These are phyloP conservation scores for Cephus nigrinus DNA, from an alignment of 2,888 invertebrate genomes.

Conservation along the genomic window DNA sequence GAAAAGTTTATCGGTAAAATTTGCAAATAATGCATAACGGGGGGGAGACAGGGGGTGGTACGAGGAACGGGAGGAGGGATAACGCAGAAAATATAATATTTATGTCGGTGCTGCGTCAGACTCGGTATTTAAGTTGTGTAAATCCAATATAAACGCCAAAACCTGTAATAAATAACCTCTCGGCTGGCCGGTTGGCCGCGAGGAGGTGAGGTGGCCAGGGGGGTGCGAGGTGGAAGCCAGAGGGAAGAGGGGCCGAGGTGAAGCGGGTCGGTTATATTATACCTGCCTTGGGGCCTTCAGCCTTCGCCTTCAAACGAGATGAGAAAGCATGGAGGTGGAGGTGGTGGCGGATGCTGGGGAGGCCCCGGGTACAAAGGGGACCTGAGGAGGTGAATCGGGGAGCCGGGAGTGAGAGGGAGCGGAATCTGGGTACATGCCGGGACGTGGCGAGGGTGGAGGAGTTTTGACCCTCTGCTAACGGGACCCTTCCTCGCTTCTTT, in stretches of 20 bases:
- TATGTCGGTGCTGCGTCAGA: conserved; percentile 57
- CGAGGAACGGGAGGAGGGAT: no score
- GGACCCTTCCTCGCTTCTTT: conserved; percentile 62
- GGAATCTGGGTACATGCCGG: not conserved
- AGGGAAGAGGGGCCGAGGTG: conserved; percentile 17
- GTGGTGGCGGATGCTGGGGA: conserved; percentile 26
- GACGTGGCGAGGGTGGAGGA: conserved; percentile 36
- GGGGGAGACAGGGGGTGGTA: no score
- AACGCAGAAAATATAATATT: conserved; percentile 57
- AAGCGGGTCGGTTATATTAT: conserved; percentile 50
- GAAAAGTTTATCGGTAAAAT: no score
- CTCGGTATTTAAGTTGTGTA: conserved; percentile 64
- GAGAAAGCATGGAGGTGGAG: conserved; percentile 48
- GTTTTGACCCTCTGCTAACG: conserved; percentile 63
- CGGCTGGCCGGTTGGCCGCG: conserved; percentile 35
- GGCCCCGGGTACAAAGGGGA: conserved; percentile 9
- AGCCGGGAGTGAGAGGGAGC: conserved; percentile 15
- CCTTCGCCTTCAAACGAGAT: conserved; percentile 60
- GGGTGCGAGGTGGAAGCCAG: conserved; percentile 2
- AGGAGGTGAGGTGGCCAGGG: conserved; percentile 12
- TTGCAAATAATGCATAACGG: no score
- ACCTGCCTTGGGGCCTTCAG: conserved; percentile 55
- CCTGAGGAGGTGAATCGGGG: conserved; percentile 4
- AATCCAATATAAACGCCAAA: conserved; percentile 64
- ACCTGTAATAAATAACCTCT: conserved; percentile 63